phyloP scores from a whole-genome alignment of 2,113 vertebrate species.

The Prionailurus bengalensis region DNA sequence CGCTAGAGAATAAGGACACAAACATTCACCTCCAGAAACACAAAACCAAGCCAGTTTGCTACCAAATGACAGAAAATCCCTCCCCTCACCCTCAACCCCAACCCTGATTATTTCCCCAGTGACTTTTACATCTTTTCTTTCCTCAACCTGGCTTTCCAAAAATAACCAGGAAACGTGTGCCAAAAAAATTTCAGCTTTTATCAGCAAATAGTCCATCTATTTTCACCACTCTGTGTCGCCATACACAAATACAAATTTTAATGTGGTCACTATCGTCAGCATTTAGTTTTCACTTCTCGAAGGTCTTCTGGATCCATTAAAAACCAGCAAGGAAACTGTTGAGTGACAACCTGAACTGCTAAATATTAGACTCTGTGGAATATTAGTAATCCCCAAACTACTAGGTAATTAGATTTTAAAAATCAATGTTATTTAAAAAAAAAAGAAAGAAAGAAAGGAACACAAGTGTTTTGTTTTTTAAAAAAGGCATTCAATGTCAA shows the following conservation, averaged over 20 bases:
- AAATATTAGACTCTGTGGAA: slow-evolving; percentile 71
- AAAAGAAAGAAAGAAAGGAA: neutral
- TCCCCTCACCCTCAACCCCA: slow-evolving; percentile 72
- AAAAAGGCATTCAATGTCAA: slow-evolving; percentile 57
- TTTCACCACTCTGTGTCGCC: slow-evolving; percentile 61
- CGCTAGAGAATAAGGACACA: slow-evolving; percentile 76
- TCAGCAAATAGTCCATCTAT: slow-evolving; percentile 66
- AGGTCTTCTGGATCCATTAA: slow-evolving; percentile 70
- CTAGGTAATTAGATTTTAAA: slow-evolving; percentile 54
- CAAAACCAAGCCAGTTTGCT: slow-evolving; percentile 78
- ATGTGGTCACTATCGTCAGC: slow-evolving; percentile 76
- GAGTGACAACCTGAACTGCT: slow-evolving; percentile 68
- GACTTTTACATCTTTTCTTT: slow-evolving; percentile 74
- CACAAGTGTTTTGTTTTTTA: slow-evolving; percentile 51
- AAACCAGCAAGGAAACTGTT: slow-evolving; percentile 75
- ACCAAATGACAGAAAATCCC: slow-evolving; percentile 68
- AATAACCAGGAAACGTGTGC: slow-evolving; percentile 76
- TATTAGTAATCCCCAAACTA: slow-evolving; percentile 48
- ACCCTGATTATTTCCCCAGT: slow-evolving; percentile 61
- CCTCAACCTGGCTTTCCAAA: slow-evolving; percentile 79
- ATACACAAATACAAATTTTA: slow-evolving; percentile 78
- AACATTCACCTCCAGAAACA: slow-evolving; percentile 76
- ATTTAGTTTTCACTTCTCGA: slow-evolving; percentile 73
- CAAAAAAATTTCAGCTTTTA: slow-evolving; percentile 73
- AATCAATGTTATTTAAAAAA: slow-evolving; percentile 33